Evolutionary conservation across 2,888 invertebrate species (phyloP), one percentile per base, ranked within the genome.

Genomic region (Pandemis cinnamomeana): DNA sequence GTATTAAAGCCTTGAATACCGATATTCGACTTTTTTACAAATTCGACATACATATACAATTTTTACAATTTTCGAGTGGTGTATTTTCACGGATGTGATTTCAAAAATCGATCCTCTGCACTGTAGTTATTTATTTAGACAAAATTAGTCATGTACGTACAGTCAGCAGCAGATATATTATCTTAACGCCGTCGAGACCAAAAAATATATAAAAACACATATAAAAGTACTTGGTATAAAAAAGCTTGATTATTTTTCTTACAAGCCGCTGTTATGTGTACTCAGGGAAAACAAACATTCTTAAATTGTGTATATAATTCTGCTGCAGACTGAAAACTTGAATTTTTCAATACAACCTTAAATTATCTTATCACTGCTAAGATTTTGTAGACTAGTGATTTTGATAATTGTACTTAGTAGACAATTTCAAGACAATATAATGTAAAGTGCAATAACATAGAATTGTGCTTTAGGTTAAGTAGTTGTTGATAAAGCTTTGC

Each of bases 401-500:
- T 44, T 63, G 44, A 13, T 44, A 63, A n/a, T 76, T 60, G 79
- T 78, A 36, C 27, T 36, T 36, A 80, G 81, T 76, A 78, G 77
- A 78, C 79, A 80, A 67, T 81, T 82, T 78, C 79, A 86, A 86
- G 88, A 88, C 87, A 89, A 88, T 89, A 86, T 84, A 72, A 78
- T 84, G 80, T 83, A 83, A 84, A 87, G 87, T 89, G 88, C 88
- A 88, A 88, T 89, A 87, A 88, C 60, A 77, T 60, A 82, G 76
- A 80, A 85, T 87, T 87, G 87, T 88, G 86, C 89, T 87, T 84
- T 87, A 87, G 83, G 77, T 77, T 77, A 71, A 80, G 78, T 79
- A 74, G 76, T 77, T 77, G 70, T 79, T 78, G 71, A 78, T 80
- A 70, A 78, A 80, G 83, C 82, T 83, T 83, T 77, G 77, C 79